phyloP scores from a whole-genome alignment of 2,888 invertebrate genomes.

The Cryptocephalus moraei region DNA sequence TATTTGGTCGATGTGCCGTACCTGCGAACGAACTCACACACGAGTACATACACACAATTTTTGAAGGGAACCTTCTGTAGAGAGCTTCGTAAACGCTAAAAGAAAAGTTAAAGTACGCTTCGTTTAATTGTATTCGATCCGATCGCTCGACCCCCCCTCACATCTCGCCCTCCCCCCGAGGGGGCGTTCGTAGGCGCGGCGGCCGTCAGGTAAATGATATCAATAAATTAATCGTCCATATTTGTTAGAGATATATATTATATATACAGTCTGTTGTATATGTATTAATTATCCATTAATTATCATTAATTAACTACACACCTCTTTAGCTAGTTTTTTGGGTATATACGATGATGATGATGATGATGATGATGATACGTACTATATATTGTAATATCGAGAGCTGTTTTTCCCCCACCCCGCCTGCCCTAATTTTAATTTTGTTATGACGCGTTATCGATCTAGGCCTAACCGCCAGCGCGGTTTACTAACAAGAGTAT shows the following conservation, averaged over 20 bases:
- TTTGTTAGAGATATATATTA: slow-evolving; percentile 29
- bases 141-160: no score
- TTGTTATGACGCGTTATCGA: no score
- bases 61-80: no score
- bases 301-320: slow-evolving; percentile 14
- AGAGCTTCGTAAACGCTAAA: no score
- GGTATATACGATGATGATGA: slow-evolving; percentile 11
- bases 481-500: slow-evolving; percentile 5
- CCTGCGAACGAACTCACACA: no score
- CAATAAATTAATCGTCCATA: slow-evolving; percentile 36
- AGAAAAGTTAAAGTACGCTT: no score
- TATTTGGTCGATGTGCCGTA: no score
- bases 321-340: slow-evolving; percentile 26
- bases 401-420: slow-evolving; percentile 7
- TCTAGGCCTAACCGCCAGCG: neutral
- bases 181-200: slow-evolving; percentile 4
- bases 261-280: slow-evolving; percentile 22
- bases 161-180: no score
- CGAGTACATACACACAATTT: no score
- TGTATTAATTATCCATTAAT: slow-evolving; percentile 10
- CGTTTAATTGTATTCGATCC: no score
- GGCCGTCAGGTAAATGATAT: slow-evolving; percentile 21
- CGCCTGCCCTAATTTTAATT: slow-evolving; percentile 5
- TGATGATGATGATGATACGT: neutral
- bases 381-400: slow-evolving; percentile 9